Evolutionary conservation across 2,113 vertebrate species (phyloP).

Genomic region (Cochlearius cochlearius): DNA sequence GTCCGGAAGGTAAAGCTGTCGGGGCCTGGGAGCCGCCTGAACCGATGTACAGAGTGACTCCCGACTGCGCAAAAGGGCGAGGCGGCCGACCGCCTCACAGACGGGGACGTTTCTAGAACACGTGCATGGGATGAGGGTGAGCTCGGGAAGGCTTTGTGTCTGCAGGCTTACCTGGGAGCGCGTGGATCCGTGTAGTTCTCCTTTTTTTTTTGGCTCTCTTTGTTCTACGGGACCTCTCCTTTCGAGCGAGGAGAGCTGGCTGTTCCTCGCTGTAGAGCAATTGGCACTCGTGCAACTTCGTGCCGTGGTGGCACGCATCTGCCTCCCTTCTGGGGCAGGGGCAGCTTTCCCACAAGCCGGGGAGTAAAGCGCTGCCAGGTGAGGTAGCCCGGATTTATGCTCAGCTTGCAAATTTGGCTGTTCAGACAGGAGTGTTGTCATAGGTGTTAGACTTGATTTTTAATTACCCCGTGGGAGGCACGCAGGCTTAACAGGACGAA

Average conservation of each 20-base stretch:
- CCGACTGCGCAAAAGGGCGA: not conserved
- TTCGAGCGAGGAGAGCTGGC: rapidly evolving
- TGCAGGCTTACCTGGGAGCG: not conserved
- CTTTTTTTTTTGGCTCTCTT: not conserved
- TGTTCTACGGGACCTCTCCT: not conserved
- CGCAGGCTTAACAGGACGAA: not conserved
- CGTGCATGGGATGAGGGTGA: not conserved
- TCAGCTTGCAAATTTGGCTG: not conserved
- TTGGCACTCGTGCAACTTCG: not conserved
- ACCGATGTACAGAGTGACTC: not conserved
- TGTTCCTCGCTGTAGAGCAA: not conserved
- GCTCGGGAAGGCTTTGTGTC: not conserved
- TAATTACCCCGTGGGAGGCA: not conserved
- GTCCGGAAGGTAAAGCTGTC: not conserved
- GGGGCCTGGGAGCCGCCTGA: not conserved
- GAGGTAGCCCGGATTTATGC: not conserved
- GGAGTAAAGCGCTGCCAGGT: not conserved
- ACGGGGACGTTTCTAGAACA: not conserved
- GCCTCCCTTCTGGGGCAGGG: not conserved
- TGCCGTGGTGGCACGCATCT: not conserved
- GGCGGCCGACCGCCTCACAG: not conserved
- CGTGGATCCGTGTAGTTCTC: not conserved
- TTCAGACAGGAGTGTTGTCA: not conserved
- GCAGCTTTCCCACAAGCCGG: not conserved
- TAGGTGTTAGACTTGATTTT: not conserved